Percentiles rank a stretch among this genome's conserved stretches.
These are phyloP conservation scores for Diadegma fenestrale DNA, from an alignment of 2,888 invertebrate genomes.

Conservation along the genomic window DNA sequence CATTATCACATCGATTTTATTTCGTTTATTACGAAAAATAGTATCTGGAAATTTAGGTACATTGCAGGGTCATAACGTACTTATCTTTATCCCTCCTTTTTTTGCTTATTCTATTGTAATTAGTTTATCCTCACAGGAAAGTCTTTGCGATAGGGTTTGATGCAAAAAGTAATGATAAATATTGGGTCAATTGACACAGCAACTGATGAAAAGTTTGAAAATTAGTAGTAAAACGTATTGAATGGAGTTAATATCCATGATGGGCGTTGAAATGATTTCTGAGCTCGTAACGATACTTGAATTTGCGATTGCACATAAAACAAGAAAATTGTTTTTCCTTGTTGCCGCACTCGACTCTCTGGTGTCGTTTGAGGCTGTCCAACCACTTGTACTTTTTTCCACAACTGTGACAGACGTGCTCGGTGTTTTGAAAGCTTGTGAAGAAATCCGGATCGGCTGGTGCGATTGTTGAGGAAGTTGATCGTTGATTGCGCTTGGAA, in stretches of 20 bases:
- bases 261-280: constrained; percentile 81
- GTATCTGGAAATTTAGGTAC: neutral
- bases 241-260: constrained; percentile 64
- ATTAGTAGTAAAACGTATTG: neutral
- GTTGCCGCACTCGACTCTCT: constrained; percentile 85
- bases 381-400: constrained; percentile 83
- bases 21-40: neutral
- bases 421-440: constrained; percentile 56
- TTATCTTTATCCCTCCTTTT: too few species aligned
- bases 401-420: constrained; percentile 81
- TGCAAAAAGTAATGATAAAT: too few species aligned
- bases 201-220: neutral
- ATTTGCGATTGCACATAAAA: constrained; percentile 82
- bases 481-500: neutral
- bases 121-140: too few species aligned
- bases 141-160: too few species aligned
- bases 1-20: neutral
- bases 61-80: neutral
- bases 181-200: neutral
- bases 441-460: constrained; percentile 36
- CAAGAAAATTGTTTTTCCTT: constrained; percentile 84
- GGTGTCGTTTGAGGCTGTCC: constrained; percentile 84
- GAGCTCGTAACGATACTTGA: constrained; percentile 84
- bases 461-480: constrained; percentile 36
- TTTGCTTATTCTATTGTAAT: too few species aligned